Evolutionary conservation across 2,888 invertebrate genomes (phyloP).

Genomic region (Dinocampus coccinellae): DNA sequence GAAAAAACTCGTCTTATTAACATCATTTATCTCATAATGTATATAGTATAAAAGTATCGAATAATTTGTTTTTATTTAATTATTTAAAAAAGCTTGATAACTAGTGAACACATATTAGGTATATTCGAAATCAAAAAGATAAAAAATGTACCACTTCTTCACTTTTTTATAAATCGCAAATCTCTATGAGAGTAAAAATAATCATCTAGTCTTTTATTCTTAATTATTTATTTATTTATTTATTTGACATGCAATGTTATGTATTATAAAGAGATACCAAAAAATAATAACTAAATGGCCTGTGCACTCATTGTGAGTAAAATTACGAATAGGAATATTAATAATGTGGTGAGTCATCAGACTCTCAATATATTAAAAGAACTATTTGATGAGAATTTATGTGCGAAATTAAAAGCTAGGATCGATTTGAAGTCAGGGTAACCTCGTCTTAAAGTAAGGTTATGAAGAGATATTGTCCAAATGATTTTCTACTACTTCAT

Average conservation of each 20-base stretch:
- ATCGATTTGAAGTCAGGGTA: slow-evolving; percentile 18
- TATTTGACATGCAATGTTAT: background rate
- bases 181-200: background rate
- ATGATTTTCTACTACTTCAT: background rate
- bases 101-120: background rate
- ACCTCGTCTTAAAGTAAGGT: background rate
- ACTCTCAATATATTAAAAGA: background rate
- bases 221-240: background rate
- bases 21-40: background rate
- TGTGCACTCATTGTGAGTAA: background rate
- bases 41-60: background rate
- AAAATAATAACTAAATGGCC: background rate
- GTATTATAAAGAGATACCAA: background rate
- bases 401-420: slow-evolving; percentile 6
- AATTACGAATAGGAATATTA: background rate
- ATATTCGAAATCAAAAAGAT: too few relatives aligned
- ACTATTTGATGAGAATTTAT: background rate
- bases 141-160: too few relatives aligned
- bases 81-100: background rate
- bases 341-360: background rate
- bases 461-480: background rate
- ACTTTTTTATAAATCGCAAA: background rate
- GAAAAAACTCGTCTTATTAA: background rate
- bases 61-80: background rate
- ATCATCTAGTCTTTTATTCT: background rate